Percentiles rank a stretch among this genome's conserved stretches.
Conservation (phyloP, 2,797 vertebrate genomes). For the Lithobates sylvaticus region DNA sequence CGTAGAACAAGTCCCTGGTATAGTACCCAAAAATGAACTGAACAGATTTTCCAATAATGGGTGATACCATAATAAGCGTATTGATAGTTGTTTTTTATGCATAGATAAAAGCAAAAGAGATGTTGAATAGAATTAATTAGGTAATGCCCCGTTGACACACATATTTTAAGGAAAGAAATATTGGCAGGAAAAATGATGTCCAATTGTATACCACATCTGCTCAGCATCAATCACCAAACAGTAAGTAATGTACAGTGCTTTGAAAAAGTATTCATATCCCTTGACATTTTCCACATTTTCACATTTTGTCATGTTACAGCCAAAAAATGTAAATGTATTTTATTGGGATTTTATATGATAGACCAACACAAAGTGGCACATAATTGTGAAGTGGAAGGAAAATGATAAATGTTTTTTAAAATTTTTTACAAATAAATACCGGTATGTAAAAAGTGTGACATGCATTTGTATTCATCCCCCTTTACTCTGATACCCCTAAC, state of each 20-base stretch:
- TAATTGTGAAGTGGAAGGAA: too few relatives aligned
- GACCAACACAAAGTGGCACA: too few relatives aligned
- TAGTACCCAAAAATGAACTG: conserved; percentile 10
- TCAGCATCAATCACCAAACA: conserved; percentile 44
- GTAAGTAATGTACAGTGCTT: conserved; percentile 22
- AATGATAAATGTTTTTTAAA: too few relatives aligned
- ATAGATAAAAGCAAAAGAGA: conserved; percentile 29
- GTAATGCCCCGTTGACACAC: conserved; percentile 53
- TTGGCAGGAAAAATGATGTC: conserved; percentile 51
- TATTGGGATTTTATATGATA: too few relatives aligned
- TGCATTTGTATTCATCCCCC: too few relatives aligned
- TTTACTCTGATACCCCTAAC: too few relatives aligned
- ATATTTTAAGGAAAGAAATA: conserved; percentile 49
- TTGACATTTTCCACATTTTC: too few relatives aligned
- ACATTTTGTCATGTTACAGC: too few relatives aligned
- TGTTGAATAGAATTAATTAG: conserved; percentile 50
- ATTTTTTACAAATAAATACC: too few relatives aligned
- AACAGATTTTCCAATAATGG: background rate
- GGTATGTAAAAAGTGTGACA: too few relatives aligned
- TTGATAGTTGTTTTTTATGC: conserved; percentile 25
- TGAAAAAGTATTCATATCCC: too few relatives aligned
- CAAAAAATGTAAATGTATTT: too few relatives aligned
- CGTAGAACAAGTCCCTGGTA: background rate
- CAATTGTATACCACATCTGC: conserved; percentile 53
- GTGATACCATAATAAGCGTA: conserved; percentile 24